Base-by-base conservation (phyloP, 2,113 vertebrate genomes). In the Cheirogaleus medius region DNA sequence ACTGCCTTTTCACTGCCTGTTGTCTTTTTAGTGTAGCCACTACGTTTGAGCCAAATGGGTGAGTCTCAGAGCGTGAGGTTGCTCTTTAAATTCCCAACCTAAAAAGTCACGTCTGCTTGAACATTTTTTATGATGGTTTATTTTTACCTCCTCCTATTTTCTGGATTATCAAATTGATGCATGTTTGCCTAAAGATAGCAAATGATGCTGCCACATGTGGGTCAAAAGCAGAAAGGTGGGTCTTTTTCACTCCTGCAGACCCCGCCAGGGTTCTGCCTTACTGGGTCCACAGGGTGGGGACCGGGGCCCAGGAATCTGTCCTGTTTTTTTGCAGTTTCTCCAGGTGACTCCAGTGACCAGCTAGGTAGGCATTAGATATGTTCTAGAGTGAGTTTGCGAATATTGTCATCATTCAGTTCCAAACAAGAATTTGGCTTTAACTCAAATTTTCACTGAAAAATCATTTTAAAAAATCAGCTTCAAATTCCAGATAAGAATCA, bases 271-370 rank as follows among this genome's bases (percentile, higher is more conserved):
- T 37, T 21, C 32, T 27, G 56, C n/a, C 39, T 85, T 47, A 3
- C 1, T 12, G 82, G 23, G 15, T 17, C 52, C 1, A 0, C 3
- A 17, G 9, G 23, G 3, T 32, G 3, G 9, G 17, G 8, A 8
- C 8, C 18, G 12, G 37, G 71, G 63, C 39, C 21, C 54, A 32
- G 21, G 32, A 0, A 4, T 37, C 60, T 9, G 25, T 29, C 44
- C 71, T 52, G 0, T 8, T 20, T 84, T 39, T 32, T n/a, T n/a
- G n/a, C 6, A 32, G 10, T 23, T 68, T 78, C 44, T 71, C 64
- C 58, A 20, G 44, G 5, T 18, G 39, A 54, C 27, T 25, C 21
- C 20, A 34, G 5, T 34, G 64, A 66, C 25, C 12, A 27, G 32
- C 21, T 32, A 29, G 47, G 25, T 17, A 23, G 58, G 20, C 4